These are phyloP conservation scores for Eremophila alpestris DNA, from an alignment of 2,797 vertebrate species.

Conservation along the genomic window DNA sequence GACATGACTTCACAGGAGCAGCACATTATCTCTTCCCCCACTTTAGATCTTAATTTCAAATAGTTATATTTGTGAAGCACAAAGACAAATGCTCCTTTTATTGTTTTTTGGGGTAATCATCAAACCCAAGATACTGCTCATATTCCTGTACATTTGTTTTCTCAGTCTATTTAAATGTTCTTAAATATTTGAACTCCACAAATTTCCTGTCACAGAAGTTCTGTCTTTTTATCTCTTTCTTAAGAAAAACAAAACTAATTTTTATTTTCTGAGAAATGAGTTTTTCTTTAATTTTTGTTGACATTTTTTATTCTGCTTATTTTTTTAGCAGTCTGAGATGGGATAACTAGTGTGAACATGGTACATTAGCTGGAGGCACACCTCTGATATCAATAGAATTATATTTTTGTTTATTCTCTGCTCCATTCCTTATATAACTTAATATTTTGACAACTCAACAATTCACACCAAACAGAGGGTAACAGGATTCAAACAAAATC, in stretches of 20 bases:
- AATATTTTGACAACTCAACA: conserved; percentile 22
- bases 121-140: background rate
- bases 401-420: conserved; percentile 21
- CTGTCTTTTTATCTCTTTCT: background rate
- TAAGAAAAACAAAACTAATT: background rate
- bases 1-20: background rate
- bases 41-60: background rate
- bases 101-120: rapidly evolving
- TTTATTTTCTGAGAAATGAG: background rate
- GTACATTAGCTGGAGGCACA: background rate
- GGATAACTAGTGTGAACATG: background rate
- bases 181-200: background rate
- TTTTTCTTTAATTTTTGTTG: background rate
- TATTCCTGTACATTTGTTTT: background rate
- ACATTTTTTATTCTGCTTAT: background rate
- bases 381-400: background rate
- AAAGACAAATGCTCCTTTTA: background rate
- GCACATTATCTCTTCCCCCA: background rate
- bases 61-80: background rate
- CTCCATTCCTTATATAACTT: conserved; percentile 13
- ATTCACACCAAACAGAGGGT: conserved; percentile 41
- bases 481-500: conserved; percentile 58
- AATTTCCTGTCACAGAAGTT: background rate
- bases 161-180: background rate
- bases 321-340: background rate